Evolutionary conservation across 1,140 invertebrate species (phyloP).

Genomic region (Zaprionus davidi): DNA sequence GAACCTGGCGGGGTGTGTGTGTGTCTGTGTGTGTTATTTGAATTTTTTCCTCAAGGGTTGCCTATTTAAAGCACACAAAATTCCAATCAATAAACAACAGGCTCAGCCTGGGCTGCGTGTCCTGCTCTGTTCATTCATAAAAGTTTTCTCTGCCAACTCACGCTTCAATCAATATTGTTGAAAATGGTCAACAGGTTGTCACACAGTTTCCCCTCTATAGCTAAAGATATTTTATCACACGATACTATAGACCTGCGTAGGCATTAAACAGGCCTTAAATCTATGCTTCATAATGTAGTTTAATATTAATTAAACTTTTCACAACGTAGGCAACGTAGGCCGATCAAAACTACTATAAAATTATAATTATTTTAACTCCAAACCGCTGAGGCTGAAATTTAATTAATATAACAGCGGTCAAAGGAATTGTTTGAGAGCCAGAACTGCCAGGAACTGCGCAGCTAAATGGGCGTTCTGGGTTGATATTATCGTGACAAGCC

Average conservation of each 20-base stretch:
- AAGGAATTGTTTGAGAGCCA: constrained; percentile 12
- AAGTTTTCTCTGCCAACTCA: constrained; percentile 19
- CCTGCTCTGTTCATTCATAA: constrained; percentile 41
- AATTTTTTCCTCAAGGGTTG: constrained; percentile 12
- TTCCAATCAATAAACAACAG: constrained; percentile 46
- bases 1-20: background rate
- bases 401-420: constrained; percentile 71
- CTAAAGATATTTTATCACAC: background rate
- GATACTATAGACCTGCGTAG: background rate
- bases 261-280: background rate
- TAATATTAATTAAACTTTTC: constrained; percentile 40
- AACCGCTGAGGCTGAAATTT: constrained; percentile 53
- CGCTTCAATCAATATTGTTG: constrained; percentile 44
- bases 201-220: background rate
- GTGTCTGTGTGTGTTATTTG: background rate
- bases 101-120: constrained; percentile 15
- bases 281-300: constrained; percentile 22
- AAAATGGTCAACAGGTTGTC: constrained; percentile 35
- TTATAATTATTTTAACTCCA: constrained; percentile 55
- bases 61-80: constrained; percentile 40
- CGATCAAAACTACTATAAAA: constrained; percentile 17
- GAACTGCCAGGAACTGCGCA: constrained; percentile 19
- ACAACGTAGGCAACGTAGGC: constrained; percentile 4
- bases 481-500: constrained; percentile 78
- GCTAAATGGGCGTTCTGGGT: constrained; percentile 45